These are phyloP conservation scores for Promerops cafer DNA, from an alignment of 2,113 vertebrate genomes.

Conservation along the genomic window DNA sequence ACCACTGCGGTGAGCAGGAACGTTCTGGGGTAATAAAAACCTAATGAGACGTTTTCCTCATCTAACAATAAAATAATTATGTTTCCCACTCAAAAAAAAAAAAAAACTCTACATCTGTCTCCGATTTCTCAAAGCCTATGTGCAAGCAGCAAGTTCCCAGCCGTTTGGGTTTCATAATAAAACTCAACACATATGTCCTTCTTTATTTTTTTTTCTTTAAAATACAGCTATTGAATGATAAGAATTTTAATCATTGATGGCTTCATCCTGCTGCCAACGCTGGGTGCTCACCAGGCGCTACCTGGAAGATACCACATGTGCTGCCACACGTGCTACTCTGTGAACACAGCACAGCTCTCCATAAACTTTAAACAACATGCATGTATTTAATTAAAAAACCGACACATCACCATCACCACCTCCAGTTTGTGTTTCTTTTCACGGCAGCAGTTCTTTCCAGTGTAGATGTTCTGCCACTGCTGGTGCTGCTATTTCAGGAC, in stretches of 20 bases:
- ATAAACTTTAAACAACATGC: accelerated
- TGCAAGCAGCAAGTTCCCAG: too few relatives aligned
- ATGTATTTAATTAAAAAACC: background rate
- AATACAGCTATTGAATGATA: background rate
- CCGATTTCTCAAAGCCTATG: accelerated
- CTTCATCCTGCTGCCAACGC: background rate
- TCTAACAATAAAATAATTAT: accelerated
- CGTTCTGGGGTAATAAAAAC: too few relatives aligned
- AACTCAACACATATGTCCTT: accelerated
- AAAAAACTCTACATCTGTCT: accelerated
- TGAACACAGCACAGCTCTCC: background rate
- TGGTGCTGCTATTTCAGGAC: background rate
- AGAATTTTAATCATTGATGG: accelerated
- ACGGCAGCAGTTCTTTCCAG: accelerated
- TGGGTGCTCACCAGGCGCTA: accelerated
- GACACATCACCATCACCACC: background rate
- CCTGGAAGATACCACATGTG: accelerated
- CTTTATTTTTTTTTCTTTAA: background rate
- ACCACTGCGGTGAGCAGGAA: accelerated
- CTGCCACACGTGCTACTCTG: background rate
- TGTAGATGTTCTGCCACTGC: background rate
- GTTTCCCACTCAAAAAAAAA: background rate
- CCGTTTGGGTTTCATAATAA: accelerated
- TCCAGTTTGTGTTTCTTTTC: background rate
- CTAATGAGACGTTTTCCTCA: background rate